Evolutionary conservation across 2,113 vertebrate genomes (phyloP), one percentile per base, ranked within the genome.

Genomic region (Elaphurus davidianus): DNA sequence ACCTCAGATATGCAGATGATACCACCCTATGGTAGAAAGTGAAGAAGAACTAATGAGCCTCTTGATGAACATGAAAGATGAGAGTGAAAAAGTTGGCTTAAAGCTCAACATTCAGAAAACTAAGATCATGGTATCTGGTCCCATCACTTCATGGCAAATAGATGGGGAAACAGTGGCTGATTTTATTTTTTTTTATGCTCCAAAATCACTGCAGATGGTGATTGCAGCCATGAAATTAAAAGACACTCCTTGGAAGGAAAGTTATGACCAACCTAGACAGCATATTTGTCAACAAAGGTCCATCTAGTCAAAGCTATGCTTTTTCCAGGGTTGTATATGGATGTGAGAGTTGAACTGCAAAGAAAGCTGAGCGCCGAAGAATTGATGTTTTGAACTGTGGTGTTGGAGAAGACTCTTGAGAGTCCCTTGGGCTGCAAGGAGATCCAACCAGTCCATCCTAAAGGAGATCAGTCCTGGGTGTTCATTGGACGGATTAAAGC

Each of bases 111-210:
- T 71, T 71, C 19, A 71, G n/a, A 23, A 36, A 36, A 6, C 9
- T 1, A 71, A 71, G 19, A 71, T 71, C 9, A 71, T 71, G 67
- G 19, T 19, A 36, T 71, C 9, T n/a, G n/a, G 5, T 36, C 64
- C 64, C n/a, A 23, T 71, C n/a, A 71, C 2, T 71, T 71, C n/a
- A 23, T 23, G 64, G 19, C 3, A 71, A 36, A 71, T 71, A 71
- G n/a, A 71, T 36, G 17, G 64, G n/a, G n/a, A 21, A 71, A 71
- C 1, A 5, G n/a, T 36, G 17, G 17, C 17, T 3, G n/a, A 71
- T 19, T 67, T n/a, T 23, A 71, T 71, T 71, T 71, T 23, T 23
- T 0, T 0, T 1, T 16, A 4, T 45, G 16, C 64, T 67, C 16
- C 33, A n/a, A 67, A 67, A n/a, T 64, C 15, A 64, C 16, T 64